A percentile compares a stretch with the other conserved stretches of the same genome.
These are phyloP conservation scores for Metopia argyrocephala DNA, from an alignment of 2,888 invertebrate species.

Conservation along the genomic window DNA sequence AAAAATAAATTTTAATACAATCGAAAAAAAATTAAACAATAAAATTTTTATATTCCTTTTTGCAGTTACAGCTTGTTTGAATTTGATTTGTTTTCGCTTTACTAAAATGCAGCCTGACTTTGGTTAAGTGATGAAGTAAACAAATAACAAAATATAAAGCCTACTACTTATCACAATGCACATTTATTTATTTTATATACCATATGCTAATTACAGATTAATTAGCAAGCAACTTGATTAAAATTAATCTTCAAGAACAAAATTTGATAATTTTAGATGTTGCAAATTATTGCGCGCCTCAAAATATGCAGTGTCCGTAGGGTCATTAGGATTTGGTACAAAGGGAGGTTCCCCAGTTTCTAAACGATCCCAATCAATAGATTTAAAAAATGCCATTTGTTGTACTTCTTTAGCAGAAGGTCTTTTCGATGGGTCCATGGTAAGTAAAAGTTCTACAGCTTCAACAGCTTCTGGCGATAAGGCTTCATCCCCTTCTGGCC, in stretches of 20 bases:
- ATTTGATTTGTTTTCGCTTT: neutral
- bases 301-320: conserved; percentile 95
- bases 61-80: too few species aligned
- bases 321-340: conserved; percentile 91
- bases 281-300: conserved; percentile 92
- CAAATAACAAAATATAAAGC: conserved; percentile 27
- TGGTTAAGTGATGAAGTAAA: conserved; percentile 30
- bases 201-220: neutral
- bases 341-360: conserved; percentile 89
- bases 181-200: neutral
- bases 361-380: conserved; percentile 90
- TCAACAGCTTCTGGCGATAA: conserved; percentile 85
- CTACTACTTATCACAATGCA: conserved; percentile 55
- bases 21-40: conserved; percentile 21
- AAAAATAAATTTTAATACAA: conserved; percentile 15
- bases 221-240: neutral
- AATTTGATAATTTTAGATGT: conserved; percentile 89
- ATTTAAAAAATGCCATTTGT: conserved; percentile 84
- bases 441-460: conserved; percentile 88
- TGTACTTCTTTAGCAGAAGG: conserved; percentile 85
- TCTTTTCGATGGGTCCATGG: conserved; percentile 84
- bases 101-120: conserved; percentile 53
- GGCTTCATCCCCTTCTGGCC: conserved; percentile 94
- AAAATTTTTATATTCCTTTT: too few species aligned
- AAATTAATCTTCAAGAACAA: conserved; percentile 79